Evolutionary conservation across 2,888 invertebrate species (phyloP), one percentile per base, ranked within the genome.

Genomic region (Tinea semifulvella): DNA sequence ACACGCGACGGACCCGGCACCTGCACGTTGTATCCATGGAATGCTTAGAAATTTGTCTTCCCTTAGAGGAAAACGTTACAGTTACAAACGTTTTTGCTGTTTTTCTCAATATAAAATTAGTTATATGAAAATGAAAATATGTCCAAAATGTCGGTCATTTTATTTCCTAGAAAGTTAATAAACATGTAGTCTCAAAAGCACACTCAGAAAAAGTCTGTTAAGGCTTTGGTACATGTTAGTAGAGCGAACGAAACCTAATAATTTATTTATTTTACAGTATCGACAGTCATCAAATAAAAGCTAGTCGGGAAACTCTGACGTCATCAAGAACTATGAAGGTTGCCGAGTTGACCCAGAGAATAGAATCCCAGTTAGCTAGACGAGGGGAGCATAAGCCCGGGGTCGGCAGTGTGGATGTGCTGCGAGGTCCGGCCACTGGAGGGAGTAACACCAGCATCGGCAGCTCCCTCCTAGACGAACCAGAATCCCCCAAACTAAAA

Each of bases 241-340:
- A n/a, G n/a, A n/a, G n/a, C n/a, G n/a, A n/a, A n/a, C n/a, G n/a
- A 13, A 31, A 13, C 11, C 3, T 31, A 13, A 13, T 36, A 17
- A 36, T 18, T 11, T 8, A 18, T 36, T 18, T 18, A 36, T 49
- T 46, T 53, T 56, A 52, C 67, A 84, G 84, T 55, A 73, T 77
- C 50, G 80, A 77, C 52, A 76, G 80, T 49, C 77, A 82, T 46
- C 68, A 67, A 3, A 50, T 67, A 8, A 65, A 65, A 48, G 60
- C 59, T 14, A 46, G 35, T 25, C 68, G 66, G 0, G 72, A 65
- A 49, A 73, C 82, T 47, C 63, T 76, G 51, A 54, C 82, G n/a
- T 72, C 79, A 10, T 66, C 73, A 11, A 77, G 83, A 35, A 81
- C 82, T 53, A 76, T 83, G 14, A 84, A 82, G 57, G 83, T 85